phyloP scores from a whole-genome alignment of 2,888 invertebrate genomes.

The Elysia crispata region DNA sequence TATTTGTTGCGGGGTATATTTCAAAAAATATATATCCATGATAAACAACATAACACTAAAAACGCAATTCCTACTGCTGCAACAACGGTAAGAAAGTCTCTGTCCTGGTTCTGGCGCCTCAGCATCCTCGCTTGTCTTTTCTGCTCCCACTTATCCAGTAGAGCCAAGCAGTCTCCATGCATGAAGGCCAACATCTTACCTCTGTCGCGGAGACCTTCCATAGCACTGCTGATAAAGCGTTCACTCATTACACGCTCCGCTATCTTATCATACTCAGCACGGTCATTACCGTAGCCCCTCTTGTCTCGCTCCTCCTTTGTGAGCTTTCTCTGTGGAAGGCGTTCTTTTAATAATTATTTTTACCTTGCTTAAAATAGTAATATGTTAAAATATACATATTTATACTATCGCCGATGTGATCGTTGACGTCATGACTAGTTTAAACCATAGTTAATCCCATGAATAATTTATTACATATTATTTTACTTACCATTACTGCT shows the following conservation, averaged over 20 bases:
- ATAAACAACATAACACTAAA: slow-evolving; percentile 9
- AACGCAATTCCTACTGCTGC: not conserved
- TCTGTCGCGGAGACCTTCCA: slow-evolving; percentile 63
- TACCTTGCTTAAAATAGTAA: too few species aligned
- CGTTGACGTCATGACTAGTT: too few species aligned
- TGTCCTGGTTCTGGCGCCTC: slow-evolving; percentile 11
- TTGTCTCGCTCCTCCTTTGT: slow-evolving; percentile 49
- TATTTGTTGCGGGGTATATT: too few species aligned
- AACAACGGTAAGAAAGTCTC: slow-evolving; percentile 1
- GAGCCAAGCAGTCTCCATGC: slow-evolving; percentile 63
- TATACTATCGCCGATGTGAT: too few species aligned
- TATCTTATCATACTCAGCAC: slow-evolving; percentile 60
- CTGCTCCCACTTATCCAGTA: slow-evolving; percentile 55
- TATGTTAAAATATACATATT: too few species aligned
- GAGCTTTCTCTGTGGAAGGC: slow-evolving; percentile 31
- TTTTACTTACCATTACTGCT: too few species aligned
- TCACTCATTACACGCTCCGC: slow-evolving; percentile 59
- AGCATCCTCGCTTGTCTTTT: not conserved
- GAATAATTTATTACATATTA: too few species aligned
- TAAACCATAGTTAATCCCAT: too few species aligned
- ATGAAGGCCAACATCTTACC: slow-evolving; percentile 66
- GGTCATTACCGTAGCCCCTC: slow-evolving; percentile 58
- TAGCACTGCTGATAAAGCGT: slow-evolving; percentile 56
- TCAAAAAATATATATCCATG: slow-evolving; percentile 3
- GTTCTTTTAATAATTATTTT: not conserved